Percentiles rank a stretch among this genome's conserved stretches.
Conservation (phyloP, 2,797 vertebrate species). For the Characodon lateralis region DNA sequence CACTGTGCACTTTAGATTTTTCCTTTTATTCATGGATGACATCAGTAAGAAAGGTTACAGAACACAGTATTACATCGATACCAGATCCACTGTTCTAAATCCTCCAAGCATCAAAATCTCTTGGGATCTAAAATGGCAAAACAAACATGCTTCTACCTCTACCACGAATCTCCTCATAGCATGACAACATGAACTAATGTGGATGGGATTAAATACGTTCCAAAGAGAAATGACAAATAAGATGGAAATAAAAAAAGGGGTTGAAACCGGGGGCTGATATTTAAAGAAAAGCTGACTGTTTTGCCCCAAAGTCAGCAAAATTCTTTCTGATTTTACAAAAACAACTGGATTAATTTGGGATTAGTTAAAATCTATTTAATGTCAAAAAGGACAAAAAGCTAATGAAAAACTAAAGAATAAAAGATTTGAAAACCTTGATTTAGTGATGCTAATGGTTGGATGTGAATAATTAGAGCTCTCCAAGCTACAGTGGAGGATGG, state of each 20-base stretch:
- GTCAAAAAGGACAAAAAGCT: not conserved
- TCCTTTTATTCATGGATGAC: not conserved
- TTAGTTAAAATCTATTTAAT: not conserved
- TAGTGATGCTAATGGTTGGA: constrained; percentile 58
- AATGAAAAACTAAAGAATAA: not conserved
- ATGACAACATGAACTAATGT: constrained; percentile 43
- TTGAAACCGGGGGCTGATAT: not conserved
- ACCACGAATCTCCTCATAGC: constrained; percentile 56
- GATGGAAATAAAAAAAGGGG: constrained; percentile 14
- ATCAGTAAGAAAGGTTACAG: constrained; percentile 1
- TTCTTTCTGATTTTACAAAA: not conserved
- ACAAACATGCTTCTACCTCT: constrained; percentile 36
- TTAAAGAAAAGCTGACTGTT: constrained; percentile 17
- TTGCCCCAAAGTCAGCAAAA: not conserved
- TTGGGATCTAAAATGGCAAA: constrained; percentile 47
- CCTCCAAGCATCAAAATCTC: constrained; percentile 49
- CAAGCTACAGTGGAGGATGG: constrained; percentile 22
- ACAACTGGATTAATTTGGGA: not conserved
- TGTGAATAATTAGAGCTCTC: constrained; percentile 22
- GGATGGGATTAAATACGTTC: constrained; percentile 20
- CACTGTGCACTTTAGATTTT: not conserved
- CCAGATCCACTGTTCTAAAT: constrained; percentile 27
- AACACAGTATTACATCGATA: constrained; percentile 27
- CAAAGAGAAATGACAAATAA: constrained; percentile 11
- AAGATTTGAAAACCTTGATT: constrained; percentile 5